Base-by-base conservation (phyloP, 23 tunicate genomes). In the Styela clava region DNA sequence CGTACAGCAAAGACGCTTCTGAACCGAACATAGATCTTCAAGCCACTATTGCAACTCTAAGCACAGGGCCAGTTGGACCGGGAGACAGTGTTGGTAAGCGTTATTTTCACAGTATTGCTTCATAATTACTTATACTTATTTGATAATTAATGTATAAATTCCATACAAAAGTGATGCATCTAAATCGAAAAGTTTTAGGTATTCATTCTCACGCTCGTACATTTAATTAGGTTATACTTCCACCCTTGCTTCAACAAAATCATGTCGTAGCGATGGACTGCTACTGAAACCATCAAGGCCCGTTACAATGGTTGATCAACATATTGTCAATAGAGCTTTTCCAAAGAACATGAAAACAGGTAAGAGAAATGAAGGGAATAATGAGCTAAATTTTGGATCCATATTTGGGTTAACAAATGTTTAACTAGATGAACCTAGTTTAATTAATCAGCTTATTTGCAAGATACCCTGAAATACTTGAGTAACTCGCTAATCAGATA, bases 41-140 rank as follows among this genome's bases (percentile, higher is more conserved):
- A 85, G 81, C 89, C 9, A 89, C 92, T 9, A 80, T 94, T 31
- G 83, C 98, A 2, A 88, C 94, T 31, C 74, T 94, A 3, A 84
- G 86, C 82, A 94, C 94, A 19, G 98, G 98, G 69, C 93, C 93
- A 9, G 98, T 94, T 62, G 98, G 98, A 61, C 92, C 92, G 3
- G 82, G 98, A 35, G 98, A 94, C 70, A 79, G 35, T 36, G 37
- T 84, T 12, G 93, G 93, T 85, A 72, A 62, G 81, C 78, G 56
- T 12, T 23, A 73, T 69, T 16, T n/a, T n/a, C n/a, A n/a, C n/a
- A n/a, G n/a, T n/a, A n/a, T n/a, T n/a, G 63, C 64, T 61, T 22
- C n/a, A 61, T 0, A 61, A 61, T 61, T 61, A 23, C 64, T n/a
- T n/a, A n/a, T n/a, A n/a, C n/a, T n/a, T n/a, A n/a, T n/a, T n/a